Base-by-base conservation (phyloP, 2,888 invertebrate genomes). In the Thera obeliscata region DNA sequence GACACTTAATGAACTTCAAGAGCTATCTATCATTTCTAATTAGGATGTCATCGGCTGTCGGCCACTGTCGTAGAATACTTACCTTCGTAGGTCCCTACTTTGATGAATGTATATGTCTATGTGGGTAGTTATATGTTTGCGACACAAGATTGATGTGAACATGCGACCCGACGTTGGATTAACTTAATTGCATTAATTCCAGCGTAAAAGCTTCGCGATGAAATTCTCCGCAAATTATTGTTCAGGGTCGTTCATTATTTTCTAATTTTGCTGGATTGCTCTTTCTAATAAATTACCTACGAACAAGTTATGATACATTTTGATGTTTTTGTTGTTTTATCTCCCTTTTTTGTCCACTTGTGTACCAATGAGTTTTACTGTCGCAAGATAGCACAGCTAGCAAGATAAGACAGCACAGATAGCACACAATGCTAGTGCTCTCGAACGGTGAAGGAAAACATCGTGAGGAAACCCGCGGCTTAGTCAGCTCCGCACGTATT, bases 161-260 rank as follows among this genome's bases (percentile, higher is more conserved):
- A 75, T 73, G 75, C 74, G 73, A 78, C 72, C 70, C 74, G 73
- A 78, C 72, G 71, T 75, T 76, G 74, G 69, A 79, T 78, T 77
- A 81, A 75, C 64, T 73, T 81, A 81, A 84, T 83, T 79, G 76
- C 74, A 72, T 79, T 78, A 75, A 76, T 78, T 80, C 76, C 71
- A 72, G 66, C 63, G 73, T 76, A 76, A 78, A 78, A 78, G 76
- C 75, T 75, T 70, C 67, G 56, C 48, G 38, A 56, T 69, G 69
- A 72, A 71, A 70, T 65, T 73, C 68, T 67, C 66, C 64, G 64
- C 69, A 70, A 72, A 74, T 74, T 75, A 74, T 62, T 61, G 59
- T 43, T 64, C 33, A 52, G 56, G 67, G 61, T 66, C 66, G 69
- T 72, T 65, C 43, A 61, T 71, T 69, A 69, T 64, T 67, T 63